Evolutionary conservation across 2,797 vertebrate genomes (phyloP).

Genomic region (Otolemur crassicaudatus): DNA sequence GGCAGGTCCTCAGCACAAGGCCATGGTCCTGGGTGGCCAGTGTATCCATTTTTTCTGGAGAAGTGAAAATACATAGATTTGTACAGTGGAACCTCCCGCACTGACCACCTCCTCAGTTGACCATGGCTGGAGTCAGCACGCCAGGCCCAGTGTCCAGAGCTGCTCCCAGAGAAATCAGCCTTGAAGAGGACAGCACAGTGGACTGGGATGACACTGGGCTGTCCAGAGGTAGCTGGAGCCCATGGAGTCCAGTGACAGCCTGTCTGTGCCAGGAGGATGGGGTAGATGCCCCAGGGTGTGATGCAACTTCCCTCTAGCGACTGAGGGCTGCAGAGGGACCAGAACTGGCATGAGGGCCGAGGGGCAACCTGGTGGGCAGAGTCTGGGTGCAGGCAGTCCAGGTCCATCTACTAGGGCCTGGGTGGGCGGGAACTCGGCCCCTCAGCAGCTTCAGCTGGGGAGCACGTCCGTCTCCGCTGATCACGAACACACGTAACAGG

Average conservation of each 20-base stretch:
- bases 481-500: background rate
- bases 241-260: no score
- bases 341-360: no score
- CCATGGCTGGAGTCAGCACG: no score
- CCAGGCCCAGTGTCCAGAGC: background rate
- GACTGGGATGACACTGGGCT: no score
- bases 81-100: no score
- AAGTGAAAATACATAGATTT: background rate
- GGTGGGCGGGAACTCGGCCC: background rate
- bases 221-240: no score
- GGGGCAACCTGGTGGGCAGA: background rate
- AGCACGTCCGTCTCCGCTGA: no score
- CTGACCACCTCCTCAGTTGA: no score
- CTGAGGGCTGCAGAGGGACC: no score
- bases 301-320: no score
- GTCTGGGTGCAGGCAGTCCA: background rate
- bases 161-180: background rate
- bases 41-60: background rate
- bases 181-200: background rate
- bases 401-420: background rate
- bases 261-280: no score
- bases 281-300: no score
- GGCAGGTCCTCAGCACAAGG: background rate
- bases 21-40: background rate
- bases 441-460: background rate